Percentiles rank a stretch among this genome's conserved stretches.
phyloP scores from a whole-genome alignment of 1,140 invertebrate genomes.

The Acarapis woodi region DNA sequence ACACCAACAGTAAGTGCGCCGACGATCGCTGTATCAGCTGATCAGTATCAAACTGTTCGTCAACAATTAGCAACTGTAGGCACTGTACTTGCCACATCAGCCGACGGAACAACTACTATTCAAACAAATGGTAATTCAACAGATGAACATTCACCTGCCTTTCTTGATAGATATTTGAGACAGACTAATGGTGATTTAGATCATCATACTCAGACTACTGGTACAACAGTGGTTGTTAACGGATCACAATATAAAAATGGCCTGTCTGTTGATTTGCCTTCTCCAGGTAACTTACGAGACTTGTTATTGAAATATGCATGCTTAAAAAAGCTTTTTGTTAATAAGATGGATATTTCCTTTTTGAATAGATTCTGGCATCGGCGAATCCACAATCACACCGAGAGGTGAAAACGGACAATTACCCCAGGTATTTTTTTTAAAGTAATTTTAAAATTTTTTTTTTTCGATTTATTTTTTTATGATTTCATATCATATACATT shows the following conservation, averaged over 20 bases:
- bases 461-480: too few relatives aligned
- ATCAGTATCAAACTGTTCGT: constrained; percentile 12
- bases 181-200: constrained; percentile 13
- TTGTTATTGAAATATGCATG: too few relatives aligned
- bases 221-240: neutral
- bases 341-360: too few relatives aligned
- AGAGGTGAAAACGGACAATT: constrained; percentile 43
- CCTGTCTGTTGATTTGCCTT: constrained; percentile 61
- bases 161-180: constrained; percentile 26
- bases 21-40: constrained; percentile 2
- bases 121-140: constrained; percentile 16
- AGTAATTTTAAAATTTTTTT: constrained; percentile 1
- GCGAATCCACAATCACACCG: constrained; percentile 60
- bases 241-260: constrained; percentile 10
- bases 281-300: too few relatives aligned
- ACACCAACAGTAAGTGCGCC: too few relatives aligned
- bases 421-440: constrained; percentile 37
- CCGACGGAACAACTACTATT: constrained; percentile 15
- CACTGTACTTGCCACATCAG: constrained; percentile 8
- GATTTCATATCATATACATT: neutral
- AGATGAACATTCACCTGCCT: constrained; percentile 17
- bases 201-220: neutral
- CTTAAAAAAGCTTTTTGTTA: too few relatives aligned
- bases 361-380: constrained; percentile 71
- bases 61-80: constrained; percentile 9